Base-by-base conservation (phyloP, 2,113 vertebrate genomes). In the Nibea albiflora region DNA sequence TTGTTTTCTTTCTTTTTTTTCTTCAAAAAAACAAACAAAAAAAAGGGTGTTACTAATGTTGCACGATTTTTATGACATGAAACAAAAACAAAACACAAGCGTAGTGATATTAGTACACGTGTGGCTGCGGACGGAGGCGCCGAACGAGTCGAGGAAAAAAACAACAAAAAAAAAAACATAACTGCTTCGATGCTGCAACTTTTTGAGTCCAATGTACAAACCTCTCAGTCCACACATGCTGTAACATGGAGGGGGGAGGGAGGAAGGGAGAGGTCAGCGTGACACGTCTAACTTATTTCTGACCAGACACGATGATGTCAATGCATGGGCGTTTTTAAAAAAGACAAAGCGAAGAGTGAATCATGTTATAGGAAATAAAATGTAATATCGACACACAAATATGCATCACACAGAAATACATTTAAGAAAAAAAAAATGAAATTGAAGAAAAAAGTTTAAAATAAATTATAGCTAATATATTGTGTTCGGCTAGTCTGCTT, bases 401-500 rank as follows among this genome's bases (percentile, higher is more conserved):
- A 95, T 96, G 95, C 94, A 93, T 93, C 95, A 95, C 92, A 93
- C 91, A 88, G 84, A 90, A 91, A 92, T 89, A 94, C 91, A 85
- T 85, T 88, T 88, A 76, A 88, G 76, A 53, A 85, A 72, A 88
- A 71, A 76, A 80, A 86, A 81, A 93, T 35, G 90, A 92, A 94
- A 95, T 90, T 78, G 83, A 94, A 90, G 81, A 92, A 87, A 95
- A 91, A 93, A 85, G 58, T 88, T 91, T 90, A 90, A 93, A 94
- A 90, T 94, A 94, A 95, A 94, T 95, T 94, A 95, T 95, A 96
- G 96, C 95, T 97, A 97, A 97, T 97, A 96, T 97, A 96, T 97
- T 97, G 96, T 97, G 96, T 97, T 96, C 92, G 95, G 95, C 95
- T 97, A 95, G 95, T 96, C 96, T 95, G 96, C 95, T 96, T 95